Evolutionary conservation across 2,888 invertebrate species (phyloP).

Genomic region (Parnassius orleans): DNA sequence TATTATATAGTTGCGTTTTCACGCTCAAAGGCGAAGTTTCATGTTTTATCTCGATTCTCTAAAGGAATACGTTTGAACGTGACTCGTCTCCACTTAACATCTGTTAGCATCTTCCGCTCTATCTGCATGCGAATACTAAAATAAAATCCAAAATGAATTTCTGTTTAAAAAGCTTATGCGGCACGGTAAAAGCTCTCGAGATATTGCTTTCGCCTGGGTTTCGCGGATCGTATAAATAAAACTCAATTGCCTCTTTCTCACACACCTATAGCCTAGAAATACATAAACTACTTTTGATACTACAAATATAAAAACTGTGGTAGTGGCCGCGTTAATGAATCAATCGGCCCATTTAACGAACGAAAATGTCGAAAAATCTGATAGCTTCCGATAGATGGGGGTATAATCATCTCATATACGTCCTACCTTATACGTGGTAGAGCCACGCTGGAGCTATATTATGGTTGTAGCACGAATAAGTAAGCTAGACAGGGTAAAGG

Average conservation of each 20-base stretch:
- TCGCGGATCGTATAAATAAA: conserved; percentile 24
- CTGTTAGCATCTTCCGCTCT: conserved; percentile 30
- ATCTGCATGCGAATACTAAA: conserved; percentile 34
- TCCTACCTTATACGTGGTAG: no score
- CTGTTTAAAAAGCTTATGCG: conserved; percentile 35
- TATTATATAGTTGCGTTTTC: background rate
- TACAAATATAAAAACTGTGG: no score
- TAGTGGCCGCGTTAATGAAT: no score
- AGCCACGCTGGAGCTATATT: no score
- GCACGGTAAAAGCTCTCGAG: conserved; percentile 28
- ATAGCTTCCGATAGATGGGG: no score
- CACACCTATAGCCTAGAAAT: conserved; percentile 5
- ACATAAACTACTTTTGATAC: no score
- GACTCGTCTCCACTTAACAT: conserved; percentile 28
- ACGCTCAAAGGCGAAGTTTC: conserved; percentile 1
- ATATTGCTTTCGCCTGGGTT: conserved; percentile 24
- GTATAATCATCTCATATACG: no score
- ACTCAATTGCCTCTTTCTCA: conserved; percentile 21
- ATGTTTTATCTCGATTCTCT: conserved; percentile 1
- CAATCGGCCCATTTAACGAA: no score
- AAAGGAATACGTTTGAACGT: conserved; percentile 13
- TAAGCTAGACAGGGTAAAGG: no score
- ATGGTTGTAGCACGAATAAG: no score
- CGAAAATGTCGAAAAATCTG: no score
- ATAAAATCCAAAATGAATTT: conserved; percentile 42